Base-by-base conservation (phyloP, 2,888 invertebrate species). In the Hydrotaea diabolus region DNA sequence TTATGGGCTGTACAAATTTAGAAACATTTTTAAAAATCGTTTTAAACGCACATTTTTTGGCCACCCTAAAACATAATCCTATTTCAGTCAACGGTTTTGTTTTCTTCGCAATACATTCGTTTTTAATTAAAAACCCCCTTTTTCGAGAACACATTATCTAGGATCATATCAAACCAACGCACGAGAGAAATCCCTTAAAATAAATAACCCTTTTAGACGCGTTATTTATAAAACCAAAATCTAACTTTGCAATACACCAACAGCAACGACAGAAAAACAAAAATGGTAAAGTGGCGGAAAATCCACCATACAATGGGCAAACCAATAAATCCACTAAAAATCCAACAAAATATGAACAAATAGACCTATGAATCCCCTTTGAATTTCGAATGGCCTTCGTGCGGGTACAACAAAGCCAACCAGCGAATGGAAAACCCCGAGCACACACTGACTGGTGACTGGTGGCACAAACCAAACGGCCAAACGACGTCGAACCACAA, bases 241-340 rank as follows among this genome's bases (percentile, higher is more conserved):
- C 39, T n/a, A 49, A 31, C 55, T 49, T 74, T 62, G 21, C 15
- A 11, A 74, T 46, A 36, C 49, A 0, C 17, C 39, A 72, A 73
- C 53, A 55, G 46, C 39, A 73, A 21, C 59, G 3, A 1, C 8
- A n/a, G 21, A 1, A 21, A 69, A 7, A 31, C n/a, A 72, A n/a
- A n/a, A 73, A 66, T 21, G 62, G 5, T 62, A 23, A 36, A 46
- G 64, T 26, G 36, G 19, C 72, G 62, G 62, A 75, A 77, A 80
- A 80, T 75, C 77, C 80, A 62, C 71, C 83, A 80, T 69, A 76
- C 62, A 80, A 77, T 21, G 19, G 71, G 80, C 71, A 77, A 62
- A 78, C 77, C 72, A 76, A 81, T 85, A 81, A 85, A 85, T 85
- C 84, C 84, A 53, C 72, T 55, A 76, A 76, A 81, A 81, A 76